Evolutionary conservation across 2,888 invertebrate species (phyloP).

Genomic region (Apeira syringaria): DNA sequence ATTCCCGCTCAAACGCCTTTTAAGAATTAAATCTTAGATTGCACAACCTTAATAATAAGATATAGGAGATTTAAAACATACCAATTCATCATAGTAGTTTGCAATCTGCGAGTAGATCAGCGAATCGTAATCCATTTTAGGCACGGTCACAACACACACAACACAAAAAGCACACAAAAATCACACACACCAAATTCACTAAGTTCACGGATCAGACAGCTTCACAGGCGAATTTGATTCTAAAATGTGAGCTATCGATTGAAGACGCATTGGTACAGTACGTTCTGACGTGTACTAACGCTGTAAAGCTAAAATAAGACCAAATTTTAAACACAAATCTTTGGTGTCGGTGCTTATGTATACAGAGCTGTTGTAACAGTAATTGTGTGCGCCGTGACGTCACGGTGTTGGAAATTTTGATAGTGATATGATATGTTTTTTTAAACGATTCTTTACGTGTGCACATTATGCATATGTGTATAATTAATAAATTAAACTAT

Average conservation of each 20-base stretch:
- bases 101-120: constrained; percentile 85
- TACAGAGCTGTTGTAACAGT: constrained; percentile 65
- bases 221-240: constrained; percentile 18
- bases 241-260: constrained; percentile 63
- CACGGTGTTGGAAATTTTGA: no score
- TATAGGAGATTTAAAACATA: constrained; percentile 45
- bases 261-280: constrained; percentile 79
- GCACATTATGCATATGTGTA: no score
- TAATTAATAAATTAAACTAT: no score
- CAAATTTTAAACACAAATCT: constrained; percentile 84
- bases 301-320: constrained; percentile 84
- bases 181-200: constrained; percentile 30
- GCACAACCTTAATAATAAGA: not conserved
- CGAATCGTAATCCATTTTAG: constrained; percentile 86
- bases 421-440: no score
- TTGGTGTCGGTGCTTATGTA: constrained; percentile 59
- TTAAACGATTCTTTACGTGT: no score
- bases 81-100: constrained; percentile 86
- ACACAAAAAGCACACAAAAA: constrained; percentile 11
- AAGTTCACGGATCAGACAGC: constrained; percentile 28
- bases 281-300: constrained; percentile 76
- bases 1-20: not conserved
- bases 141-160: constrained; percentile 14
- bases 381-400: no score
- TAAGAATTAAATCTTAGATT: no score